Evolutionary conservation across 2,797 vertebrate species (phyloP).

Genomic region (Hoplostethus atlanticus): DNA sequence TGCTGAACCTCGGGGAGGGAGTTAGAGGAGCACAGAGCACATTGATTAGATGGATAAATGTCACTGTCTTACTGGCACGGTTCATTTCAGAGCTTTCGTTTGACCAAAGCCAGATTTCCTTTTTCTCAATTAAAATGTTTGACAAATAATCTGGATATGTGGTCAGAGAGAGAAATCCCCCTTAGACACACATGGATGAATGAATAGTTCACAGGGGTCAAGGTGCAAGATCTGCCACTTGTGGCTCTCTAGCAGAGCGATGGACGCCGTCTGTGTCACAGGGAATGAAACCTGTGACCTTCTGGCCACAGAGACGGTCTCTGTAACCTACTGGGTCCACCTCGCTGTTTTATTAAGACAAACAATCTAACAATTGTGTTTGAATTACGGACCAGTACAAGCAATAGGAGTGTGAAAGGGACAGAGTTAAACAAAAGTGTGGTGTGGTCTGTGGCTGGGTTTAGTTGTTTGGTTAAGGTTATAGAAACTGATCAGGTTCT

Average conservation of each 20-base stretch:
- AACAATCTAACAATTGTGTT: neutral
- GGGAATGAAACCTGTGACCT: too few species aligned
- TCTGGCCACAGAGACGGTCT: too few species aligned
- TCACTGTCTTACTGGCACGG: neutral
- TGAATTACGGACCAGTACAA: neutral
- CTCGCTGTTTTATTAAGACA: neutral
- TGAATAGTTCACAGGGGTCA: too few species aligned
- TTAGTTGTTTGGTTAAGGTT: too few species aligned
- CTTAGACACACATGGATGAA: neutral
- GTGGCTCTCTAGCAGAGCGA: neutral
- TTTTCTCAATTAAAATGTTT: neutral
- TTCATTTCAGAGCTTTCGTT: neutral
- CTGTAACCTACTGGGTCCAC: too few species aligned
- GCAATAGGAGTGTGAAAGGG: neutral
- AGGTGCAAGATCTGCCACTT: too few species aligned
- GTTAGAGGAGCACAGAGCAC: slow-evolving; percentile 1
- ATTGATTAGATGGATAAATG: slow-evolving; percentile 42
- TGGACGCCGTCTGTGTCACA: too few species aligned
- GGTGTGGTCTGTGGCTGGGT: too few species aligned
- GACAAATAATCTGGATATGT: neutral
- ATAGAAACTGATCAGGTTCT: too few species aligned
- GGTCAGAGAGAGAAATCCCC: neutral
- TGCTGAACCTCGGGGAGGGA: slow-evolving; percentile 20
- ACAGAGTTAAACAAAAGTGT: too few species aligned
- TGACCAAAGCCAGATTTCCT: neutral